Percentiles rank a stretch among this genome's conserved stretches.
Conservation (phyloP, 2,797 vertebrate genomes). For the Gambelia wislizenii region DNA sequence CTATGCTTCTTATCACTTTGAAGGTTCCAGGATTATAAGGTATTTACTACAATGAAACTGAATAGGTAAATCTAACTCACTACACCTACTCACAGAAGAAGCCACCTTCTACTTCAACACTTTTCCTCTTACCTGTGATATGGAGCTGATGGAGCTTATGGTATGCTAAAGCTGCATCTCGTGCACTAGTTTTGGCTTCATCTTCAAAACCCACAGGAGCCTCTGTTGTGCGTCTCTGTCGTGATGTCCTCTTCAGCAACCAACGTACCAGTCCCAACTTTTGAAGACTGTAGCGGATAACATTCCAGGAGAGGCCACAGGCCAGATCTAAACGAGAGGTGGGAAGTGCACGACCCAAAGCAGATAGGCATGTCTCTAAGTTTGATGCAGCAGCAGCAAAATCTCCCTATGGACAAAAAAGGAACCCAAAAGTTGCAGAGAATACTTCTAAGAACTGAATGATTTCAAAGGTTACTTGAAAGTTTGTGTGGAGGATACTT, state of each 20-base stretch:
- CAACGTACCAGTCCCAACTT: slow-evolving; percentile 91
- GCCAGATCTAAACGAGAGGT: slow-evolving; percentile 89
- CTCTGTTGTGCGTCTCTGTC: slow-evolving; percentile 73
- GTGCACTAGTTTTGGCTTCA: slow-evolving; percentile 91
- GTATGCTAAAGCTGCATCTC: slow-evolving; percentile 93
- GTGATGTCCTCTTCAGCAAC: slow-evolving; percentile 91
- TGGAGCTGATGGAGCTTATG: slow-evolving; percentile 94
- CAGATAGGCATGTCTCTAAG: slow-evolving; percentile 91
- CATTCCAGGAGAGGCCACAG: slow-evolving; percentile 95
- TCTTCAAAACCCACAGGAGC: slow-evolving; percentile 85
- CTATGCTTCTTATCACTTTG: background rate
- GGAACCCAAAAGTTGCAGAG: background rate
- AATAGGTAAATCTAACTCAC: background rate
- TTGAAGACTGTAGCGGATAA: slow-evolving; percentile 94
- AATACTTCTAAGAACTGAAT: background rate
- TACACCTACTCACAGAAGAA: background rate
- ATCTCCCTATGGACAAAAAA: slow-evolving; percentile 83
- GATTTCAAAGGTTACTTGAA: background rate
- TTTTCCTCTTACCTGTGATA: slow-evolving; percentile 86
- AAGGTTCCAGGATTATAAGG: background rate
- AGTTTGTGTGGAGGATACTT: background rate
- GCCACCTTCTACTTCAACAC: background rate
- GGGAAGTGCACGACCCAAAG: slow-evolving; percentile 90
- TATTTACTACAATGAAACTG: background rate
- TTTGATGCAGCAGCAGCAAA: slow-evolving; percentile 88